Conservation (phyloP, 2,797 vertebrate genomes). For the Scyliorhinus canicula region DNA sequence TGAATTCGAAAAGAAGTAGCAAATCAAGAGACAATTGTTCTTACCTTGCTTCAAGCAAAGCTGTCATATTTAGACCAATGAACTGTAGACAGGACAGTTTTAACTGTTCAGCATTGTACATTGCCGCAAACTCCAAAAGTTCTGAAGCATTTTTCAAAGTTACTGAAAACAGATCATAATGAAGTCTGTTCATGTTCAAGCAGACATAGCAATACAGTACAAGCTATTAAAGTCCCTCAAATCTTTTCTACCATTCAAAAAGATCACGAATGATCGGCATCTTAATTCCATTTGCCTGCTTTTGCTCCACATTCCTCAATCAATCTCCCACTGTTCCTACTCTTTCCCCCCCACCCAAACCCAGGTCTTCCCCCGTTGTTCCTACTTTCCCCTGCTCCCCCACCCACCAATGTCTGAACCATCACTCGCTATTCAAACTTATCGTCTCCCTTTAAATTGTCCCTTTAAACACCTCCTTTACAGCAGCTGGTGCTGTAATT, state of each 20-base stretch:
- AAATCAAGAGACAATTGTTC: neutral
- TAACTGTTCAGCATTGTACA: slow-evolving; percentile 87
- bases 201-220: neutral
- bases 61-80: slow-evolving; percentile 85
- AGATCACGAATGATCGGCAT: neutral
- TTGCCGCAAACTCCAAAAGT: slow-evolving; percentile 81
- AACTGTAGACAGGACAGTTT: slow-evolving; percentile 92
- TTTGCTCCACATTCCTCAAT: neutral
- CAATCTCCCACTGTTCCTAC: no score
- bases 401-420: no score
- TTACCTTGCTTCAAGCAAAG: slow-evolving; percentile 87
- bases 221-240: neutral
- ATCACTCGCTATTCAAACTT: no score
- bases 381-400: no score
- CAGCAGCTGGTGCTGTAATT: no score
- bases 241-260: neutral
- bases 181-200: neutral
- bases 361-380: no score
- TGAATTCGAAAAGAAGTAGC: neutral
- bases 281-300: neutral
- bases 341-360: no score
- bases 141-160: slow-evolving; percentile 87
- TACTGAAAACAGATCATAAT: slow-evolving; percentile 60
- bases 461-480: no score
- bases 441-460: no score